Evolutionary conservation across 2,797 vertebrate species (phyloP).

Genomic region (Pogonophryne albipinna): DNA sequence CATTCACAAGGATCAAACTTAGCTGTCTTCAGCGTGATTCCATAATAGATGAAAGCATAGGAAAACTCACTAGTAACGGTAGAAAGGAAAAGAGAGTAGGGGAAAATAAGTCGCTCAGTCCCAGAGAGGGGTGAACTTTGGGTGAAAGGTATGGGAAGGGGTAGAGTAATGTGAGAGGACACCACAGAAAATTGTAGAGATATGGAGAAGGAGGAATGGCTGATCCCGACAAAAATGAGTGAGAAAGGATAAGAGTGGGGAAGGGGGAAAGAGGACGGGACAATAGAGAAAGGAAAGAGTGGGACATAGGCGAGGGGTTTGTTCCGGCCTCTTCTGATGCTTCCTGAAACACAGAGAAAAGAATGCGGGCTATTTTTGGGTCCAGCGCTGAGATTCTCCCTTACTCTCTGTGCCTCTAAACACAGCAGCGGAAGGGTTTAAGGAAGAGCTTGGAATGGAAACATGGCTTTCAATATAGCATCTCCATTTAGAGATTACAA

Average conservation of each 20-base stretch:
- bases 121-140: conserved; percentile 45
- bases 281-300: conserved; percentile 30
- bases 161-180: conserved; percentile 13
- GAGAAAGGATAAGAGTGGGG: neutral
- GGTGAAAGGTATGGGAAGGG: conserved; percentile 33
- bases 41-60: neutral
- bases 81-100: conserved; percentile 8
- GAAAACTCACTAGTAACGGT: conserved; percentile 3
- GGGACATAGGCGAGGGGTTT: conserved; percentile 50
- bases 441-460: conserved; percentile 75
- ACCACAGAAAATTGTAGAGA: conserved; percentile 11
- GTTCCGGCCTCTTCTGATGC: conserved; percentile 75
- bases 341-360: conserved; percentile 84
- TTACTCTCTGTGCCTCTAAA: conserved; percentile 70
- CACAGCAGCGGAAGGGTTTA: conserved; percentile 75
- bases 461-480: conserved; percentile 56
- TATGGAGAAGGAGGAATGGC: conserved; percentile 29
- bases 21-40: conserved; percentile 2
- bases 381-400: conserved; percentile 72
- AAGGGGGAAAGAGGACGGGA: conserved; percentile 31
- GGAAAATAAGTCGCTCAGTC: conserved; percentile 18
- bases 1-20: conserved; percentile 4
- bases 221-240: conserved; percentile 16
- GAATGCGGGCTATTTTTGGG: conserved; percentile 85
- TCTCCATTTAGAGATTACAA: conserved; percentile 56